Base-by-base conservation (phyloP, 1,140 invertebrate genomes). In the Drosophila pectinifera region DNA sequence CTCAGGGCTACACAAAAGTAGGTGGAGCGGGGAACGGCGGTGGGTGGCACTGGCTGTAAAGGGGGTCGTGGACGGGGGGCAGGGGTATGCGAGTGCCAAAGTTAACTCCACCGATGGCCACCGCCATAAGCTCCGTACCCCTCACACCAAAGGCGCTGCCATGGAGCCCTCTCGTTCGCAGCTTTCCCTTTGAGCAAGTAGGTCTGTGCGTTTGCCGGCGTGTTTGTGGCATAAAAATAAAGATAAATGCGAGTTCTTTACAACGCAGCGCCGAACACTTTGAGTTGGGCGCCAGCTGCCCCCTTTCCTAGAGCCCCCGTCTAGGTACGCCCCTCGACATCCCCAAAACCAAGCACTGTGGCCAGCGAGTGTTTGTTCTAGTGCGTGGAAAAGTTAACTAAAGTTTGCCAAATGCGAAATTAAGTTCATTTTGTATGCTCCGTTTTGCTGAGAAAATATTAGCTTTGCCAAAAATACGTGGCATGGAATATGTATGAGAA, bases 221-320 rank as follows among this genome's bases (percentile, higher is more conserved):
- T 89, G 79, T 89, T 89, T 90, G 85, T 85, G 85, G 86, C 74
- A 82, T 89, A 82, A 91, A 86, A 91, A 91, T 91, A 91, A 88
- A 91, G 88, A 91, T 91, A 90, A 91, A 91, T 91, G 89, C 58
- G 89, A 91, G 78, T 91, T 91, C 89, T 81, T 80, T 79, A 73
- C 70, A 86, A 83, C 75, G 76, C 75, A 68, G 83, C 63, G 49
- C 46, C 49, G 54, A 76, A 64, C 64, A 80, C 80, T 88, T 76
- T 69, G 45, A 67, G 72, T 62, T 62, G 58, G 56, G 41, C 67
- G 46, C 36, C 67, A 46, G 26, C 31, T 34, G 22, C 7, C 38
- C 53, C 20, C 8, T 5, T 5, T 4, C 36, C 34, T 18, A n/a
- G 20, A n/a, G 18, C n/a, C 20, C 55, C 34, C 58, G 2, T 57